Evolutionary conservation across 1,140 invertebrate species (phyloP).

Genomic region (Drosophila lacertosa): DNA sequence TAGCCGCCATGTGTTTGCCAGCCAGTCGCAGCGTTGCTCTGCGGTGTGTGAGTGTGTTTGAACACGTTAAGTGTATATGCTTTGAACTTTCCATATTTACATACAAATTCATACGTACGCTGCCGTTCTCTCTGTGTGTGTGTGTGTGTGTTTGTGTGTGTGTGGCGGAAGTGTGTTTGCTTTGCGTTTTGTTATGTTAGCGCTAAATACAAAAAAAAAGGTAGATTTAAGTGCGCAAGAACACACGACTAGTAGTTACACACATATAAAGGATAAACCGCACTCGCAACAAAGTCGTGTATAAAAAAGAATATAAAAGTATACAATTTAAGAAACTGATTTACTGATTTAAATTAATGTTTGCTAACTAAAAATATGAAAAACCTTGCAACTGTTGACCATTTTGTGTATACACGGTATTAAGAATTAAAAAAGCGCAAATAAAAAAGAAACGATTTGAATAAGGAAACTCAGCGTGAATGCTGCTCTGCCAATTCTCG

Average conservation of each 20-base stretch:
- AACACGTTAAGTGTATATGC: slow-evolving; percentile 74
- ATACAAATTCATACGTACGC: slow-evolving; percentile 60
- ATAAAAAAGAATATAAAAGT: no score
- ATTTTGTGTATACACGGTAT: not conserved
- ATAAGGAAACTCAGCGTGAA: slow-evolving; percentile 22
- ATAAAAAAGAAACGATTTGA: slow-evolving; percentile 22
- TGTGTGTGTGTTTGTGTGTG: slow-evolving; percentile 10
- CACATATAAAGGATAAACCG: not conserved
- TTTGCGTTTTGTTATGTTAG: slow-evolving; percentile 76
- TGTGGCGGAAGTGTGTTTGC: slow-evolving; percentile 56
- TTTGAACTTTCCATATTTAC: slow-evolving; percentile 78
- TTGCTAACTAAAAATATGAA: no score
- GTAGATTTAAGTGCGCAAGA: not conserved
- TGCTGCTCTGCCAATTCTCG: slow-evolving; percentile 25
- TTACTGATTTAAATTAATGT: no score
- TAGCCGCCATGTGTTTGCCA: slow-evolving; percentile 44
- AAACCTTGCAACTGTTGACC: not conserved
- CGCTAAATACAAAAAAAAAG: slow-evolving; percentile 46
- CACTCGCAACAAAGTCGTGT: no score
- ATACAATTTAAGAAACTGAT: no score
- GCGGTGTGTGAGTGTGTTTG: slow-evolving; percentile 40
- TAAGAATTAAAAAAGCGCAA: slow-evolving; percentile 1
- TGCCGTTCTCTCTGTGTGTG: slow-evolving; percentile 5
- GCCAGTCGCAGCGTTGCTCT: not conserved
- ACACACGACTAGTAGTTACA: not conserved